Conservation (phyloP, 1,140 invertebrate genomes). For the Lysiphlebus fabarum region DNA sequence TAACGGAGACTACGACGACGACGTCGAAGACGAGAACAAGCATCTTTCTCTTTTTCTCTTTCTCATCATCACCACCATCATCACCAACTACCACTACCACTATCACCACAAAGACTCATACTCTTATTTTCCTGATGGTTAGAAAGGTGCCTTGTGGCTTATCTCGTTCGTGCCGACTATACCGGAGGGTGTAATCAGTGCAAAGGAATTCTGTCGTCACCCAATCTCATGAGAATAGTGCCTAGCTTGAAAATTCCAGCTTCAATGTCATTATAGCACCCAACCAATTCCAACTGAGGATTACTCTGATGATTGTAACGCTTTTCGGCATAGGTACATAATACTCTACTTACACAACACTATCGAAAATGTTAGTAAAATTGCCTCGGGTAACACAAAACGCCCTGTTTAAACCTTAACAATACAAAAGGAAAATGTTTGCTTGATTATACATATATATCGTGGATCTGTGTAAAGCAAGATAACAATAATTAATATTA, state of each 20-base stretch:
- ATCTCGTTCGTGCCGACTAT: constrained; percentile 29
- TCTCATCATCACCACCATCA: not conserved
- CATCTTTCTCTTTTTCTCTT: not conserved
- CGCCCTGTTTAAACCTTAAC: too few relatives aligned
- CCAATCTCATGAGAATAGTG: constrained; percentile 15
- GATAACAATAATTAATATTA: too few relatives aligned
- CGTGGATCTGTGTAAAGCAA: too few relatives aligned
- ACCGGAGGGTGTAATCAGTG: constrained; percentile 25
- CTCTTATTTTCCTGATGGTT: constrained; percentile 4
- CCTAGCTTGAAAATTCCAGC: constrained; percentile 16
- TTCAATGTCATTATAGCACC: constrained; percentile 24
- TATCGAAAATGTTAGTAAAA: too few relatives aligned
- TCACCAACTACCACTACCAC: not conserved
- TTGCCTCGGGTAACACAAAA: too few relatives aligned
- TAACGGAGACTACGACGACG: not conserved
- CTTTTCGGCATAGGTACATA: too few relatives aligned
- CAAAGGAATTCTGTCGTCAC: constrained; percentile 21
- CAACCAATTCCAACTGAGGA: constrained; percentile 16
- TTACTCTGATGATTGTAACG: not conserved
- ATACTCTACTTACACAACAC: too few relatives aligned
- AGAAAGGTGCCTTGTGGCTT: constrained; percentile 22
- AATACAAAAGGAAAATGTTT: too few relatives aligned
- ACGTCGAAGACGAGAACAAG: not conserved
- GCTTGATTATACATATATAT: too few relatives aligned
- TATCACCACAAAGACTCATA: constrained; percentile 6